Evolutionary conservation across 2,888 invertebrate species (phyloP).

Genomic region (Marronus borbonicus): DNA sequence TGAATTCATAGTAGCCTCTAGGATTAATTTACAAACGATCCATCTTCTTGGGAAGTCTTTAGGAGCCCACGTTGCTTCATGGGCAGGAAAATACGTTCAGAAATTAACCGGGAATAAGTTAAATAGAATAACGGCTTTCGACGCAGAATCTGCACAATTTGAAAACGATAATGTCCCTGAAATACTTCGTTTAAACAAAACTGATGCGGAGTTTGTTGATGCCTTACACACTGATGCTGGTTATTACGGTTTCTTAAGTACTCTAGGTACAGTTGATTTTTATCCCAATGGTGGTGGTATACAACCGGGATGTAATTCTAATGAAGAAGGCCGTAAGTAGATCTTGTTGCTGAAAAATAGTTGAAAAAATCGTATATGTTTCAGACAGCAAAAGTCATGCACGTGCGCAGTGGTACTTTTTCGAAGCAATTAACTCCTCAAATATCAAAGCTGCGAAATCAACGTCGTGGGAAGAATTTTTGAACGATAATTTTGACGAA

Average conservation of each 20-base stretch:
- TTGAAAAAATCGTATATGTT: not conserved
- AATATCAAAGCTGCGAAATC: conserved; percentile 75
- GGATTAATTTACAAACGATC: conserved; percentile 53
- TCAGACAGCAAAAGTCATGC: conserved; percentile 69
- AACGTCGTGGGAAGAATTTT: conserved; percentile 71
- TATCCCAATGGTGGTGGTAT: conserved; percentile 74
- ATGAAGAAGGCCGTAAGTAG: conserved; percentile 30
- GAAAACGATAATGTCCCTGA: conserved; percentile 63
- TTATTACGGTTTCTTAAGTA: conserved; percentile 65
- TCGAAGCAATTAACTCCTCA: conserved; percentile 75
- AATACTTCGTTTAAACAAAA: conserved; percentile 71
- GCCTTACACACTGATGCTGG: conserved; percentile 76
- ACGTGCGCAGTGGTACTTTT: conserved; percentile 74
- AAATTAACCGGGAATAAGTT: conserved; percentile 53
- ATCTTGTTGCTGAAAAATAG: not conserved
- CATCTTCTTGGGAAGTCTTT: conserved; percentile 65
- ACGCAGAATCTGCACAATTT: conserved; percentile 79
- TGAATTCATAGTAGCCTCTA: conserved; percentile 55
- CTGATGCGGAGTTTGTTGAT: conserved; percentile 75
- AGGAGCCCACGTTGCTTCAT: conserved; percentile 64
- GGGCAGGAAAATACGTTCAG: conserved; percentile 60
- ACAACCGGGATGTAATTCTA: conserved; percentile 76
- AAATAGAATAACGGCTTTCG: conserved; percentile 63
- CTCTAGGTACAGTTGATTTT: conserved; percentile 74
- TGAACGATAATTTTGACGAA: conserved; percentile 68